Percentiles rank a stretch among this genome's conserved stretches.
Conservation (phyloP, 2,888 invertebrate genomes). For the Polymixis flavicincta region DNA sequence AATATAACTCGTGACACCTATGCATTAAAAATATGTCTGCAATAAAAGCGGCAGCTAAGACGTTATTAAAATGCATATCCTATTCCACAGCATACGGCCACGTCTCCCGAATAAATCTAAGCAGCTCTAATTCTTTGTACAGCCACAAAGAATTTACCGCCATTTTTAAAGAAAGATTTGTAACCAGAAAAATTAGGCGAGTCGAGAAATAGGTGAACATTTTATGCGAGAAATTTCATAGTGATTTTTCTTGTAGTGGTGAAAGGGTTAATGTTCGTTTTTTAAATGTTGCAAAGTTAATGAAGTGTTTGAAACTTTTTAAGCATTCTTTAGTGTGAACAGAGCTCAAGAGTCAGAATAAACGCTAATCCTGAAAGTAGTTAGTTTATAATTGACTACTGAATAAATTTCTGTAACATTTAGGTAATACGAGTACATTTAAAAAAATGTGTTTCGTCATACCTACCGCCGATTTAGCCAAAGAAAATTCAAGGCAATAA, state of each 20-base stretch:
- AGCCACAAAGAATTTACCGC: slow-evolving; percentile 52
- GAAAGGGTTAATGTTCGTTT: slow-evolving; percentile 31
- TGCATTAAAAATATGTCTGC: slow-evolving; percentile 65
- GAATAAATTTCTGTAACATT: no score
- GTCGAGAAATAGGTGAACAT: slow-evolving; percentile 54
- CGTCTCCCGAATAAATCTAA: slow-evolving; percentile 72
- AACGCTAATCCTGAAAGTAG: no score
- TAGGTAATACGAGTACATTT: no score
- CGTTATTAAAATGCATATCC: slow-evolving; percentile 75
- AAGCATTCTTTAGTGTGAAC: neutral
- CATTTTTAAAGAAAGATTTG: slow-evolving; percentile 62
- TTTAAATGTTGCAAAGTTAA: slow-evolving; percentile 9
- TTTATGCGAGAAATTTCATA: slow-evolving; percentile 47
- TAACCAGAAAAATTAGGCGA: slow-evolving; percentile 63
- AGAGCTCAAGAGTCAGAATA: no score
- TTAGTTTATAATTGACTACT: no score
- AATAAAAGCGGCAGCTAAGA: slow-evolving; percentile 58
- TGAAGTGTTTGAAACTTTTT: neutral
- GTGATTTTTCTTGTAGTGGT: slow-evolving; percentile 27
- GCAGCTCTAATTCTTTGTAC: slow-evolving; percentile 72
- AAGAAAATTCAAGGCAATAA: no score
- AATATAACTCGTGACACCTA: slow-evolving; percentile 54
- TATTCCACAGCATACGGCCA: slow-evolving; percentile 61
- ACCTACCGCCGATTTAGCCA: no score
- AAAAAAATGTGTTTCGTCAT: no score